Evolutionary conservation across 2,888 invertebrate species (phyloP), one percentile per base, ranked within the genome.

Genomic region (Lissonota sp.): DNA sequence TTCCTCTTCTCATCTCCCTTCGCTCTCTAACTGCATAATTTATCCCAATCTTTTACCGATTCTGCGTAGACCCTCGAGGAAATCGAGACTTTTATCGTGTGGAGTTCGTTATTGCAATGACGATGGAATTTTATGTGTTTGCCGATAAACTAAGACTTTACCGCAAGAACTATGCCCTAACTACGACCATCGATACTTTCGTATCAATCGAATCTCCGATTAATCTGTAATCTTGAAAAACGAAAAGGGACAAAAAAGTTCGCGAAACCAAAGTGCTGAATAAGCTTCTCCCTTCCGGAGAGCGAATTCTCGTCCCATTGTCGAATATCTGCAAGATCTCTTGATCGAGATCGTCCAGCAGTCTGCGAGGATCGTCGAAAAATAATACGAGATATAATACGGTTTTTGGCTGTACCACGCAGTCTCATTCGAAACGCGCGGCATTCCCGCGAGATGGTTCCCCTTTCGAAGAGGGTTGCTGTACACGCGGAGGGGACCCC

Each of bases 401-500:
- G 5, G 7, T 58, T 42, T 62, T 42, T 40, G 12, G 7, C n/a
- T 51, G 67, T 67, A 75, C 60, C 60, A 67, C 73, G 80, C 71
- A 74, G 81, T 62, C 79, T 79, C 71, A 55, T 62, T 46, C 55
- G 46, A 6, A n/a, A 57, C 69, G 57, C 51, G 40, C 12, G 51
- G 42, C 12, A 42, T 42, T 7, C 40, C 37, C 39, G 60, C 39
- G 39, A 62, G 7, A 26, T n/a, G 62, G 26, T 26, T 3, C 26
- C 26, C 67, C 53, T 66, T 53, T 44, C 60, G 53, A 57, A 67
- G 73, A 67, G 73, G 57, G 44, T 16, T 64, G 80, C 82, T 84
- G 79, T 83, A 84, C 84, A 88, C n/a, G 83, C 1, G 26, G 26
- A 3, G 26, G 26, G 26, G 26, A 3, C 1, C 77, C 85, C 85